phyloP scores from a whole-genome alignment of 2,113 vertebrate genomes.

The Neoarius graeffei region DNA sequence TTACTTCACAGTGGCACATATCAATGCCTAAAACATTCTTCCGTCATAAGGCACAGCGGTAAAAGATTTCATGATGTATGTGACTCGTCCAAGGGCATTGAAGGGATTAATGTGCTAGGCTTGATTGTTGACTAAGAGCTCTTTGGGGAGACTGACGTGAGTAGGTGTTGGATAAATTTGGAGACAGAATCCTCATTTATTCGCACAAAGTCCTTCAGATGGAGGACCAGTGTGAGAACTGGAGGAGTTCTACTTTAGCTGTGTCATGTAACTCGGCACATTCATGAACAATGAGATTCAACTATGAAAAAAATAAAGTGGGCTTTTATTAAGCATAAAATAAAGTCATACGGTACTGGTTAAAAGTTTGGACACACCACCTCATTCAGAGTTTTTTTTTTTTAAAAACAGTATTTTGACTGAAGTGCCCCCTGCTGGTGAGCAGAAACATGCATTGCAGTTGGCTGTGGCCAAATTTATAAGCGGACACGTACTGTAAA shows the following conservation, averaged over 20 bases:
- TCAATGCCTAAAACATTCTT: too few species aligned
- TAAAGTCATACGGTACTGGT: background rate
- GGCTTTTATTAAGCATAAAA: background rate
- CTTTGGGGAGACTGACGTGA: background rate
- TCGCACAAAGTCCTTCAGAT: background rate
- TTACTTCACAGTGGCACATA: too few species aligned
- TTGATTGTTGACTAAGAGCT: background rate
- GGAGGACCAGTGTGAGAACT: background rate
- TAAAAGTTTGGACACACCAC: too few species aligned
- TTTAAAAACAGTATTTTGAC: too few species aligned
- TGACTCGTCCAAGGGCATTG: too few species aligned
- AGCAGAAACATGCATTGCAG: too few species aligned
- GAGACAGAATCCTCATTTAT: background rate
- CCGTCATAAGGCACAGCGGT: too few species aligned
- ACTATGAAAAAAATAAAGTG: background rate
- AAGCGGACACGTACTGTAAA: background rate
- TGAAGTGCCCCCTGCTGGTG: too few species aligned
- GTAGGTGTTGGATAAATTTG: background rate
- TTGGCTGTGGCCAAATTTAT: background rate
- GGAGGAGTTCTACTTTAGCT: background rate
- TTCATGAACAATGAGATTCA: background rate
- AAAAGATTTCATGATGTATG: too few species aligned
- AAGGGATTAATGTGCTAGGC: background rate
- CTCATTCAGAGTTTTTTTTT: too few species aligned
- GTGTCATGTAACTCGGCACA: background rate